phyloP scores from a whole-genome alignment of 2,888 invertebrate species.

The Euplexia lucipara region DNA sequence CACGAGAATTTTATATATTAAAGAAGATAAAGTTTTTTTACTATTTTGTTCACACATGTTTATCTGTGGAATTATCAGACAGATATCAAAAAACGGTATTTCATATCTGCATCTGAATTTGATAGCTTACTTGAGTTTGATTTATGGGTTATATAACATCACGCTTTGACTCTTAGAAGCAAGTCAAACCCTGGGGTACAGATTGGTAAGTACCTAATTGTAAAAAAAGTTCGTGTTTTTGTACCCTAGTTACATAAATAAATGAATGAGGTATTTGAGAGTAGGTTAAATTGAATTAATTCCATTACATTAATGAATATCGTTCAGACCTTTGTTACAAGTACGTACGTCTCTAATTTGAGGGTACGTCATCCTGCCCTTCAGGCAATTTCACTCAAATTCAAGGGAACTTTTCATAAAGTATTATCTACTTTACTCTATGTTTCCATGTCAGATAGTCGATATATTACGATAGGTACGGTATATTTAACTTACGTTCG shows the following conservation, averaged over 20 bases:
- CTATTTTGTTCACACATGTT: no score
- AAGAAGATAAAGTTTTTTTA: no score
- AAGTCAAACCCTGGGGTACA: no score
- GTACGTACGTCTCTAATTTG: neutral
- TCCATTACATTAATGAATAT: neutral
- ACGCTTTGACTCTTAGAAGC: no score
- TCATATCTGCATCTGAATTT: no score
- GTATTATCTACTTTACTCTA: conserved; percentile 17
- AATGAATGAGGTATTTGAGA: neutral
- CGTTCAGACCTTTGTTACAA: conserved; percentile 1
- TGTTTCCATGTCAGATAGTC: conserved; percentile 13
- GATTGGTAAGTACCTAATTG: no score
- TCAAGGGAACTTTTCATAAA: neutral
- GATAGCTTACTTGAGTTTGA: no score
- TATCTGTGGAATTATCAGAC: no score
- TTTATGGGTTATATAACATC: no score
- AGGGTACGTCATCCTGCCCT: neutral
- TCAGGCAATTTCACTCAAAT: conserved; percentile 21
- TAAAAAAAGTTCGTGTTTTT: conserved; percentile 2
- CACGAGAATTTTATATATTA: no score
- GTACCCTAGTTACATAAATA: neutral
- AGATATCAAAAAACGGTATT: no score
- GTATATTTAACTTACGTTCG: no score
- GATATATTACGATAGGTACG: neutral
- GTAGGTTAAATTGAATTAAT: neutral